These are phyloP conservation scores for Eupeodes corollae DNA, from an alignment of 1,140 invertebrate species.

Conservation along the genomic window DNA sequence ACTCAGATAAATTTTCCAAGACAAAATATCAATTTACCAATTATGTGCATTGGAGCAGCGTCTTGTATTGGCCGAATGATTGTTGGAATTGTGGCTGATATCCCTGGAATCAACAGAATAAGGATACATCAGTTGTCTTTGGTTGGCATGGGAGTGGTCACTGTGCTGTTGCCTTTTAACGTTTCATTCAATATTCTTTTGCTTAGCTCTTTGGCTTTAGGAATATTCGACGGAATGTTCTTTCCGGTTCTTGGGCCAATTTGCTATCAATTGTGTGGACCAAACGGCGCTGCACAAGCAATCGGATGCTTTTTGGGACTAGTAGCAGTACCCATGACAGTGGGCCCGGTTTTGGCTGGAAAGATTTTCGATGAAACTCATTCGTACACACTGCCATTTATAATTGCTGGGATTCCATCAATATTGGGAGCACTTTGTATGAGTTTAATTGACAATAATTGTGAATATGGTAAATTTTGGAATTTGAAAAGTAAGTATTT, in stretches of 20 bases:
- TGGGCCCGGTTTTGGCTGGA: constrained; percentile 79
- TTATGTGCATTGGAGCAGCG: constrained; percentile 75
- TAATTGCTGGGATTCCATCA: constrained; percentile 74
- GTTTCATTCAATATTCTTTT: constrained; percentile 55
- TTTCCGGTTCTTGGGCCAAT: constrained; percentile 85
- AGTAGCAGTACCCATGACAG: constrained; percentile 72
- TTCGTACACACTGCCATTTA: constrained; percentile 65
- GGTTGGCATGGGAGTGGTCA: constrained; percentile 66
- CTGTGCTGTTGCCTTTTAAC: constrained; percentile 64
- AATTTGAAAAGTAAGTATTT: no score
- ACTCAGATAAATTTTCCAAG: constrained; percentile 52
- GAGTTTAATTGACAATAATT: constrained; percentile 55
- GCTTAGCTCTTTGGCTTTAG: constrained; percentile 64
- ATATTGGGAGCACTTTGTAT: constrained; percentile 66
- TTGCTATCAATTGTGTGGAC: constrained; percentile 82
- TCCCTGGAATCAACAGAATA: constrained; percentile 66
- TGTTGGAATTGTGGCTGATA: constrained; percentile 78
- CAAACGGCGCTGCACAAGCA: constrained; percentile 72
- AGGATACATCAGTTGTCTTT: constrained; percentile 81
- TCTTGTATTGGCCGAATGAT: constrained; percentile 75
- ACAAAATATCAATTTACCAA: constrained; percentile 59
- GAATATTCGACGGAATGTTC: constrained; percentile 86
- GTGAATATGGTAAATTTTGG: constrained; percentile 30
- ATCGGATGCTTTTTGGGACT: constrained; percentile 83
- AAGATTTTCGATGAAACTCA: constrained; percentile 49